Conservation (phyloP, 1,140 invertebrate species). For the Arctopsyche grandis region DNA sequence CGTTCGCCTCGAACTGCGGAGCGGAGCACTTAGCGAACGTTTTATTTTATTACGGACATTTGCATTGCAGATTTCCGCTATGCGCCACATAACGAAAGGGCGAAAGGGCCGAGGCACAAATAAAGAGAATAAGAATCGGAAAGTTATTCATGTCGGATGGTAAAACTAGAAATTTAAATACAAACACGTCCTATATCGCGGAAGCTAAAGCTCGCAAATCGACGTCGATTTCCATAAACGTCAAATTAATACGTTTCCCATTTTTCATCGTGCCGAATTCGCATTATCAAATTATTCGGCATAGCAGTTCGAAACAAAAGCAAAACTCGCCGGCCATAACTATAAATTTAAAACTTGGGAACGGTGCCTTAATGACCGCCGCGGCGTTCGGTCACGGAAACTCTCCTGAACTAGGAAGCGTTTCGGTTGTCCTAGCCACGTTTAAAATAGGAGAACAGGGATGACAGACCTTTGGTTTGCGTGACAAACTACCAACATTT, state of each 20-base stretch:
- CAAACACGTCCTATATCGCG: too few species aligned
- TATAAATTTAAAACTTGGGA: slow-evolving; percentile 7
- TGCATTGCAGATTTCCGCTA: slow-evolving; percentile 13
- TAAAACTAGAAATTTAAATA: slow-evolving; percentile 32
- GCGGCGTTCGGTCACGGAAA: background rate
- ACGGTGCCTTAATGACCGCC: background rate
- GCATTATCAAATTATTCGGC: background rate
- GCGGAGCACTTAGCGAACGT: slow-evolving; percentile 11
- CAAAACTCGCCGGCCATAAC: background rate
- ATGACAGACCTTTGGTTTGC: too few species aligned
- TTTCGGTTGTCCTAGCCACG: too few species aligned
- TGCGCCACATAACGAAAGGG: background rate
- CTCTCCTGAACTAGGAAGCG: background rate
- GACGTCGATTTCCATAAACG: slow-evolving; percentile 1
- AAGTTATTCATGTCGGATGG: slow-evolving; percentile 17
- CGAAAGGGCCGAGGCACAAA: background rate
- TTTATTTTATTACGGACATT: slow-evolving; percentile 17
- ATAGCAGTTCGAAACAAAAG: background rate
- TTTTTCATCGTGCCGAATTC: background rate
- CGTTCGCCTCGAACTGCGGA: too few species aligned
- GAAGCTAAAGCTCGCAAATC: background rate
- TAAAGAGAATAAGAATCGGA: slow-evolving; percentile 8
- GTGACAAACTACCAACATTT: too few species aligned
- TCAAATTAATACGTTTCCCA: background rate
- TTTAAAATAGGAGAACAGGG: too few species aligned